Base-by-base conservation (phyloP, 2,113 vertebrate species). In the Arvicanthis niloticus region DNA sequence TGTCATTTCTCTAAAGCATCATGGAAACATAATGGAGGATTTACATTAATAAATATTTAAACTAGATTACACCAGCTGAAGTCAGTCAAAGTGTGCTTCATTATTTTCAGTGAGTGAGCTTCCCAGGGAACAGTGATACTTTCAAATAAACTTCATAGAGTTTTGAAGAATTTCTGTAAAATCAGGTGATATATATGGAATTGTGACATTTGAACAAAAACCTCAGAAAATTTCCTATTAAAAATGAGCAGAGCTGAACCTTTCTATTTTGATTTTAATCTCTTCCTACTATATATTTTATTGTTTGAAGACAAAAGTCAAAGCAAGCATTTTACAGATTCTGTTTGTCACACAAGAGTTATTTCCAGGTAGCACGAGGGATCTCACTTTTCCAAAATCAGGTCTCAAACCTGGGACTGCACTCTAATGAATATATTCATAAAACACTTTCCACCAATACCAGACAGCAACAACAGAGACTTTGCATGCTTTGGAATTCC, bases 231-330 rank as follows among this genome's bases (percentile, higher is more conserved):
- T 34, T 73, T 91, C 65, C 77, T 89, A 91, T 81, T 91, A 94
- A 97, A 97, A 73, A 89, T 29, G 81, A 97, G 89, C 91, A 94
- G 82, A 42, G 19, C 72, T 42, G n/a, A 73, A 40, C 90, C 84
- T 58, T 81, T 77, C 73, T 96, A 76, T 62, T 89, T 45, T 1
- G 24, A 24, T 76, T 45, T 48, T 31, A 7, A 70, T 82, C n/a
- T 89, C 58, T 96, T 89, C 91, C 93, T 76, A 94, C 95, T 96
- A 67, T 95, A 91, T n/a, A 95, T 96, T 95, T 96, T 78, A 95
- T 95, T 94, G 87, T 94, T 89, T 97, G 94, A 97, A 97, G 96
- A 93, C 78, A 93, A 97, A 95, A 92, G 90, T 96, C 96, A 97
- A 97, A 96, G 96, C 62, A 90, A 90, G 92, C 70, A 94, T 89